Base-by-base conservation (phyloP, 2,113 vertebrate species). In the Lota lota region DNA sequence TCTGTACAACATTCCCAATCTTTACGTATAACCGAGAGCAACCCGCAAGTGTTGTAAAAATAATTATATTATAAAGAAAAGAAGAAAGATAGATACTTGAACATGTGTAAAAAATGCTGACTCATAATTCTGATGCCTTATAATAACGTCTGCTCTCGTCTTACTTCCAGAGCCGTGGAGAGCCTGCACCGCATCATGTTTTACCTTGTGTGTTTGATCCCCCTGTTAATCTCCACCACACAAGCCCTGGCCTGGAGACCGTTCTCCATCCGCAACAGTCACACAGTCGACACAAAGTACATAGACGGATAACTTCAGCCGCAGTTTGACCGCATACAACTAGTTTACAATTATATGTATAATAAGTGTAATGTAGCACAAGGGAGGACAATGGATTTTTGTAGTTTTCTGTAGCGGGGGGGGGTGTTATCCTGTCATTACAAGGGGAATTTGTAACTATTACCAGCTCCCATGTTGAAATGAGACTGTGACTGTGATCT, bases 201-300 rank as follows among this genome's bases (percentile, higher is more conserved):
- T 90, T 88, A 85, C 83, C 64, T 96, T 91, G 87, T 95, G 67
- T 97, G 95, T 50, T 70, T 95, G 84, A 85, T 94, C 57, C 95
- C 95, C 0, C 20, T 96, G 72, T 90, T 87, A 79, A 72, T 94
- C 7, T 77, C 94, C 21, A 61, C 70, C 2, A 14, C 92, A 20
- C 94, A 95, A 81, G 91, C 94, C 63, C 68, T 96, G 75, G 88
- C 83, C 0, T 97, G 95, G 95, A 94, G 79, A 54, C 92, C 85
- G 0, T 97, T 95, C 81, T 95, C 94, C 5, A 94, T 95, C 76
- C 92, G 93, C 72, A 91, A 72, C 67, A 97, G 93, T 75, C 95
- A 97, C 67, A 73, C 83, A 0, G 66, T 86, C 0, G 83, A 88
- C 24, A 0, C 62, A 1, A 92, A 90, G 57, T 85, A 88, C 68